Evolutionary conservation across 37 sponge, comb jelly and placozoan species (phyloP), one percentile per base, ranked within the genome.

Genomic region (Dysidea cf. avara): DNA sequence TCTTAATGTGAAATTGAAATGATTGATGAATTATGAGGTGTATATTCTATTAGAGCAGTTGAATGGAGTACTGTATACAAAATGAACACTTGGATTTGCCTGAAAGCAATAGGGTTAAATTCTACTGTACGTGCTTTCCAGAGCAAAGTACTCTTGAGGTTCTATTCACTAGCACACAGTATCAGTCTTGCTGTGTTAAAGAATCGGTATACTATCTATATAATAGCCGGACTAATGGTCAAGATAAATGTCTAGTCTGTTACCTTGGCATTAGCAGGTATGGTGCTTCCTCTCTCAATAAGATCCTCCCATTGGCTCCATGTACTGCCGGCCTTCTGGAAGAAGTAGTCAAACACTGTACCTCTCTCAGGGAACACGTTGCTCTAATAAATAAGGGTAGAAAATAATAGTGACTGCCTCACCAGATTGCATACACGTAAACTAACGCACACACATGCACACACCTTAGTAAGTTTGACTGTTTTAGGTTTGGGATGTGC

Each of bases 231-330:
- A n/a, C n/a, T n/a, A n/a, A n/a, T n/a, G n/a, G n/a, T n/a, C n/a
- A 16, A 50, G 16, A 50, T 17, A 17, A 20, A 50, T 17, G 17
- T 50, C 33, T 64, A 31, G 12, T 24, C 29, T 32, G 14, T 17
- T 4, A 90, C 91, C 81, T 87, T 92, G 20, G 88, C 93, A 21
- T 58, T 72, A 17, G 85, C 56, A 0, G 88, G 85, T 7, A 86
- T 87, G 71, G 66, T 57, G 17, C 56, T 51, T 0, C 20, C 61
- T 43, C 61, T 81, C 20, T 87, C 85, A 33, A 94, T 79, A 11
- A 86, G 49, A 59, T 91, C 90, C 52, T 84, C 86, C 96, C 96
- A 96, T 16, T 63, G 28, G n/a, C 68, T 33, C 96, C 96, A 96
- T 7, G 61, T 54, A 2, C 89, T 75, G 17, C 78, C 76, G 0